Evolutionary conservation across 2,113 vertebrate species (phyloP), one percentile per base, ranked within the genome.

Genomic region (Thamnaconus septentrionalis): DNA sequence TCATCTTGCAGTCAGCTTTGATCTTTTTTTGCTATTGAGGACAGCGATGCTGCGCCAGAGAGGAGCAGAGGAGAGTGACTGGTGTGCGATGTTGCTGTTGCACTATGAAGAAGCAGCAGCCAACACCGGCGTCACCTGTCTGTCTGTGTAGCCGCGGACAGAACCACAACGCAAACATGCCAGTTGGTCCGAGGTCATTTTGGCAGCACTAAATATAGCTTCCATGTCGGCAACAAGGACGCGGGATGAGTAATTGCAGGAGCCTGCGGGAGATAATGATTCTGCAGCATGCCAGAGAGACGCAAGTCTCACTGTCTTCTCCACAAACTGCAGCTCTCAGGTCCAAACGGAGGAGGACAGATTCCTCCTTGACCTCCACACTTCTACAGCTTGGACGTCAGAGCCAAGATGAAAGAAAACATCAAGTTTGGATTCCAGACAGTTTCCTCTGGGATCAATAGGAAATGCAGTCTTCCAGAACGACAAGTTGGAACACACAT

Each of bases 261-360:
- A 61, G 50, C 67, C 71, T 51, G 71, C 51, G 51, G 76, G 66
- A 66, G 55, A 75, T 75, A 70, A 79, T 74, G 67, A 75, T 56
- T 75, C 71, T 71, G 71, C 66, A 79, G 67, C 51, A 61, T 61
- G 43, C 44, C 56, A 66, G 55, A 49, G 67, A 58, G 59, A 53
- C 45, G 54, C 52, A 45, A 54, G 61, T 31, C 18, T 31, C 2
- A 31, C 18, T 31, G 2, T 11, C 70, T 70, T 47, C 45, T 54
- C 44, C 31, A 48, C 10, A 63, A 74, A 56, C 40, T 49, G 43
- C 18, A 31, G 18, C 18, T 31, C 18, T 31, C 18, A 31, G 1
- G 18, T 31, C 18, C 18, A 31, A 31, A 31, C 18, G 2, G 18
- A 31, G 18, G 18, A 31, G 18, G 18, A 31, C 1, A 31, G 18